These are phyloP conservation scores for Iphiclides podalirius DNA, from an alignment of 2,888 invertebrate genomes.

Conservation along the genomic window DNA sequence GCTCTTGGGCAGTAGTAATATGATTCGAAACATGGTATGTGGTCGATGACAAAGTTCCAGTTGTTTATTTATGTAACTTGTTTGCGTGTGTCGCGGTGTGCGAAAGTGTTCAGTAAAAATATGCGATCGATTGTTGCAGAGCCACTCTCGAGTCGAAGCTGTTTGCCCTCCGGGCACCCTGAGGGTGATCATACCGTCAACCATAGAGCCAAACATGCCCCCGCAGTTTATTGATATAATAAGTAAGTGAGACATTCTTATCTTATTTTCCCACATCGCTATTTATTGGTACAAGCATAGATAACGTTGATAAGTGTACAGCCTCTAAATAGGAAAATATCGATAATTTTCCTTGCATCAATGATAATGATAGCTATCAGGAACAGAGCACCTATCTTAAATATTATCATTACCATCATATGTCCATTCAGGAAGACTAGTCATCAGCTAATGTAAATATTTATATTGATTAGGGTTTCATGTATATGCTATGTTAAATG, in stretches of 20 bases:
- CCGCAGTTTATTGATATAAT: conserved; percentile 58
- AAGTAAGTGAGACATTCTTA: conserved; percentile 44
- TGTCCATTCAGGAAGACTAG: conserved; percentile 12
- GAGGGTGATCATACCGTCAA: conserved; percentile 61
- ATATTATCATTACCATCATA: conserved; percentile 1
- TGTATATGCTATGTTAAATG: too few species aligned
- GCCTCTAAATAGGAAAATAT: neutral
- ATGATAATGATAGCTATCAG: conserved; percentile 6
- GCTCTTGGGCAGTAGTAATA: conserved; percentile 40
- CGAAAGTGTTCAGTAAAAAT: conserved; percentile 42
- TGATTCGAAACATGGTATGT: conserved; percentile 39
- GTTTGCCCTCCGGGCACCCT: conserved; percentile 57
- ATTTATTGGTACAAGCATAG: neutral
- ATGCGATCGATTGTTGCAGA: conserved; percentile 53
- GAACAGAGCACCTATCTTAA: neutral
- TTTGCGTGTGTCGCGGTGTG: conserved; percentile 43
- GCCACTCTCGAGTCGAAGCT: conserved; percentile 54
- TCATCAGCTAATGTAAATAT: too few species aligned
- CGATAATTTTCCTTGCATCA: neutral
- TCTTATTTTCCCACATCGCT: conserved; percentile 4
- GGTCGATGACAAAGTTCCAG: conserved; percentile 37
- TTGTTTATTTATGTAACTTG: conserved; percentile 67
- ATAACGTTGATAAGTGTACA: conserved; percentile 6
- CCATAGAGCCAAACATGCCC: conserved; percentile 52
- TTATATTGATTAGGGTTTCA: too few species aligned